These are phyloP conservation scores for Mycetomoellerius zeteki DNA, from an alignment of 1,140 invertebrate genomes.

Conservation along the genomic window DNA sequence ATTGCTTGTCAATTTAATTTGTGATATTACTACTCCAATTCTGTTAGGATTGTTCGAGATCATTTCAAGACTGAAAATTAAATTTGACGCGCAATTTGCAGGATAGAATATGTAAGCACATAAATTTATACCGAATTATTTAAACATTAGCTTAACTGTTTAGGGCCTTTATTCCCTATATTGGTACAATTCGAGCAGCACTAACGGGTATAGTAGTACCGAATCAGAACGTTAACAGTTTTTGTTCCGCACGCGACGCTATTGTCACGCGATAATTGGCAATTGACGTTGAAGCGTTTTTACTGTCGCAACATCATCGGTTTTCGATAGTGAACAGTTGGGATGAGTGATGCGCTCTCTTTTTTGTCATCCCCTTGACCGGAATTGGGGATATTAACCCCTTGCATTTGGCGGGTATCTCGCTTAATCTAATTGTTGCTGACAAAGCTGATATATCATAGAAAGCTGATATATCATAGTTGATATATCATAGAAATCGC, in stretches of 20 bases:
- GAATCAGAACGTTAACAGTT: constrained; percentile 9
- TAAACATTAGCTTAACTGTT: too few relatives aligned
- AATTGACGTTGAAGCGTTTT: constrained; percentile 37
- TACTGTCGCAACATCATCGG: constrained; percentile 23
- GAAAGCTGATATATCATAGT: too few relatives aligned
- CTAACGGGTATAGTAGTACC: neutral
- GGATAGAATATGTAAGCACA: too few relatives aligned
- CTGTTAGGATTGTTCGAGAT: too few relatives aligned
- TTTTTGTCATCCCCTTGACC: neutral
- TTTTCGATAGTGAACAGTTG: constrained; percentile 43
- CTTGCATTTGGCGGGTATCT: neutral
- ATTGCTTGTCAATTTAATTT: too few relatives aligned
- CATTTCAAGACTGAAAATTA: too few relatives aligned
- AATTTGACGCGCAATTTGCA: too few relatives aligned
- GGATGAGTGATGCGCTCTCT: neutral
- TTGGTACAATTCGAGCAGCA: too few relatives aligned
- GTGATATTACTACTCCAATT: too few relatives aligned
- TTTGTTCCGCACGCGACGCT: constrained; percentile 10
- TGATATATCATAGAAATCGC: too few relatives aligned
- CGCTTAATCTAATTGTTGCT: constrained; percentile 24
- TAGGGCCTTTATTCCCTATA: too few relatives aligned
- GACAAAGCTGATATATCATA: neutral
- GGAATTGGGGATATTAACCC: constrained; percentile 17
- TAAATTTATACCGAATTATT: too few relatives aligned
- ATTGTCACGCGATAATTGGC: constrained; percentile 41